Evolutionary conservation across 2,888 invertebrate genomes (phyloP), one percentile per base, ranked within the genome.

Genomic region (Pheosia gnoma): DNA sequence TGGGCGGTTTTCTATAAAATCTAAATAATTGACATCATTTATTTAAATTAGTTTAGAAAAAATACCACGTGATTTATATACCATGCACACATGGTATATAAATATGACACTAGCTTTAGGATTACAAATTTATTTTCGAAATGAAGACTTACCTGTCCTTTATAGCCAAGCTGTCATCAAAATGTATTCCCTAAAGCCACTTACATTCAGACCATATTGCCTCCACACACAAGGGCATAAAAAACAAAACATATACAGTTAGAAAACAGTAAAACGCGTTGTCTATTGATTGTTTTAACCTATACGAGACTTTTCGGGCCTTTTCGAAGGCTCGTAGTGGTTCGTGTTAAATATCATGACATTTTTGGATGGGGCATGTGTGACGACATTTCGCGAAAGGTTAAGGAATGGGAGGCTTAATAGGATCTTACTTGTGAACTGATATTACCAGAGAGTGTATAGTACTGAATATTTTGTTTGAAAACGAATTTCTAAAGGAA

Each of bases 371-470:
- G 68, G 72, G 10, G 62, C 75, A 69, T 72, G 70, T 70, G 70
- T 65, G 68, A 58, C 68, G 75, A 59, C 70, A 75, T 76, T 75
- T 72, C 54, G 54, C 6, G 61, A 71, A 75, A 75, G 75, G 75
- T 66, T 65, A 56, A 41, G 39, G 39, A 11, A 41, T 11, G 9
- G 7, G 9, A 9, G 43, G 9, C 7, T 45, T 13, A 25, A 25
- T 25, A 25, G 25, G 25, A 25, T 25, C 25, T 25, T 25, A 2
- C 25, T 25, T 25, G 25, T 25, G 25, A 25, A 25, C 25, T 25
- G 25, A 25, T 25, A 25, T 25, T 25, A 25, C 25, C 25, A 25
- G 25, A 25, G 25, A 25, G 25, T 1, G 25, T 25, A 25, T 25
- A 25, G 25, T 25, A 1, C 25, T 25, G 25, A 25, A 2, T 25